Evolutionary conservation across 2,797 vertebrate species (phyloP), one percentile per base, ranked within the genome.

Genomic region (Sebastes kiyomatsui): DNA sequence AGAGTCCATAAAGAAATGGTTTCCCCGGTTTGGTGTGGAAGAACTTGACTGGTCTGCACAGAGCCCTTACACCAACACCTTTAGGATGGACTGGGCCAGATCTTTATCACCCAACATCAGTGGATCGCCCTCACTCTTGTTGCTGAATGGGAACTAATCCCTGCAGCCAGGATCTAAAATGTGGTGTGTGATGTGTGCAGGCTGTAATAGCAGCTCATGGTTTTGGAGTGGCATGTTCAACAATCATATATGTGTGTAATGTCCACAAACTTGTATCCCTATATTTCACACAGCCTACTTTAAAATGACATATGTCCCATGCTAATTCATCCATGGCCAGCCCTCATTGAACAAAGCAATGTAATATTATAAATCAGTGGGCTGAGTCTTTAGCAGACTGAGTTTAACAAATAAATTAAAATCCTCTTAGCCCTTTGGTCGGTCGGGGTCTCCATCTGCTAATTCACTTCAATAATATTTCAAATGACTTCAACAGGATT

Each of bases 401-500:
- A 62, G 56, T 27, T 7, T 13, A 14, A 68, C 46, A 49, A 49
- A 49, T 49, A 4, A 49, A 49, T 49, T 18, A 56, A 80, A 79
- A 85, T 82, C 83, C 49, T 87, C 80, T 87, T 76, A 52, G 62
- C 72, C 7, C 38, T 70, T 33, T 33, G 67, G 80, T 69, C 8
- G 9, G 55, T 72, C 78, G 28, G 38, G 61, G 60, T 76, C 73
- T 23, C 71, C n/a, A 1, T 80, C 71, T 60, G 76, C 68, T 85
- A 46, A 79, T 90, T 88, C 18, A 7, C 66, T 79, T 83, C 72
- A 75, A 59, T 83, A 80, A 88, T 82, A 86, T 80, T 85, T 87
- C 71, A 78, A 79, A 75, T 83, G 73, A 86, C 68, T 84, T 75
- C 83, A 91, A 69, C 30, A 18, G 84, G 82, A 88, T 91, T 89